Conservation (phyloP, 2,797 vertebrate species). For the Setipinna tenuifilis region DNA sequence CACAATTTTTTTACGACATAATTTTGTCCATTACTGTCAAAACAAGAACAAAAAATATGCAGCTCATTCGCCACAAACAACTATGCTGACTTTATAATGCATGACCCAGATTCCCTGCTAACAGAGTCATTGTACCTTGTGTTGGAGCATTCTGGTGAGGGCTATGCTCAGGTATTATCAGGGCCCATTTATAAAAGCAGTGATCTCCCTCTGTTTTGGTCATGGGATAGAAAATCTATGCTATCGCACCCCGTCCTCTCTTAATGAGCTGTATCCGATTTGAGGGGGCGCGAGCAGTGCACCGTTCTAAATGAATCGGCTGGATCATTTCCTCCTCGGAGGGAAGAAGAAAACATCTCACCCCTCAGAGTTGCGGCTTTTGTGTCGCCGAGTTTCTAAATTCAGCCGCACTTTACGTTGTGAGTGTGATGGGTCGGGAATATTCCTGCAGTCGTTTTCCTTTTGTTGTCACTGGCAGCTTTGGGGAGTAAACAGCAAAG, state of each 20-base stretch:
- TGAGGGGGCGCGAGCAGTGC: neutral
- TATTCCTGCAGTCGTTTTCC: neutral
- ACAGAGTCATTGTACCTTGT: neutral
- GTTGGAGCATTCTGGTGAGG: neutral
- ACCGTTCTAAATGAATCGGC: neutral
- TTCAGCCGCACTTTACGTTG: neutral
- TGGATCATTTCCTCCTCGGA: neutral
- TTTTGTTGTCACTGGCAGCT: neutral
- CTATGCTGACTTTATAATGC: neutral
- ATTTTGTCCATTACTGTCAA: slow-evolving; percentile 5
- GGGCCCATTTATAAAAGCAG: neutral
- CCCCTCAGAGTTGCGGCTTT: neutral
- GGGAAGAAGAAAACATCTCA: slow-evolving; percentile 8
- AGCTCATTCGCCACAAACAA: neutral
- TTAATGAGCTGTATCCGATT: slow-evolving; percentile 12
- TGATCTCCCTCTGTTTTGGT: neutral
- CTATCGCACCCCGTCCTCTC: neutral
- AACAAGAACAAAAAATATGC: slow-evolving; percentile 13
- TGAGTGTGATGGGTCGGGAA: neutral
- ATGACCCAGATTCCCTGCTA: neutral
- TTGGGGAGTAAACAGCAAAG: neutral
- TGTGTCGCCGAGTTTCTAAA: neutral
- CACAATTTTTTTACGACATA: neutral
- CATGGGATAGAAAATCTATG: neutral
- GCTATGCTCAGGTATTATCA: neutral